A percentile compares a stretch with the other conserved stretches of the same genome.
These are phyloP conservation scores for Chlorops oryzae DNA, from an alignment of 1,140 invertebrate genomes.

Conservation along the genomic window DNA sequence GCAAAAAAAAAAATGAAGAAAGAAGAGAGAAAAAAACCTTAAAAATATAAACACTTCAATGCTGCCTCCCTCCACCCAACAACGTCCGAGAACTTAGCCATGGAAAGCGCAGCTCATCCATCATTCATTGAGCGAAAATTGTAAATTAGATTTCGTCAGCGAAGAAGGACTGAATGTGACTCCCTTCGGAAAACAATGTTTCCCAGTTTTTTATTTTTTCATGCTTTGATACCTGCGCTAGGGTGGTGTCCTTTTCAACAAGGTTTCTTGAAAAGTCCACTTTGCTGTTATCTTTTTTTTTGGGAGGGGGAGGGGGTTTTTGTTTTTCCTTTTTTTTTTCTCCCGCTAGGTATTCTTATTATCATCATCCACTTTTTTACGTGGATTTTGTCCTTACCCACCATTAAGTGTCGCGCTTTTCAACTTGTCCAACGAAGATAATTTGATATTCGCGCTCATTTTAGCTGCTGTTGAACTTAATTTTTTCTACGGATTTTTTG, in stretches of 20 bases:
- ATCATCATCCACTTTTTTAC: not conserved
- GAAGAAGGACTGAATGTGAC: too few species aligned
- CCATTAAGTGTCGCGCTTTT: constrained; percentile 14
- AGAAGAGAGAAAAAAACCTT: not conserved
- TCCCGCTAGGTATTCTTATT: too few species aligned
- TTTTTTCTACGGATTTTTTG: constrained; percentile 30
- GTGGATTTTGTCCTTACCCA: not conserved
- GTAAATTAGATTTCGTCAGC: too few species aligned
- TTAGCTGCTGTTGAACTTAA: constrained; percentile 7
- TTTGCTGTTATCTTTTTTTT: too few species aligned
- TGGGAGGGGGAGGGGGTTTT: too few species aligned
- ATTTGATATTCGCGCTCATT: constrained; percentile 36
- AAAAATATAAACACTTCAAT: too few species aligned
- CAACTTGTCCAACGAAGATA: constrained; percentile 28
- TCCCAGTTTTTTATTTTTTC: constrained; percentile 25
- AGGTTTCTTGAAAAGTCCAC: too few species aligned
- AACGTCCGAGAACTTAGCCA: too few species aligned
- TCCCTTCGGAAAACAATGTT: too few species aligned
- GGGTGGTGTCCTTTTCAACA: not conserved
- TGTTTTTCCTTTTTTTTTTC: not conserved
- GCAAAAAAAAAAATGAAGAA: not conserved
- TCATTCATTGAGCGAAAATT: too few species aligned
- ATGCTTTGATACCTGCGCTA: constrained; percentile 41
- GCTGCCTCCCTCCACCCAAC: too few species aligned
- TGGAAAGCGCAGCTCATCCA: too few species aligned